Evolutionary conservation across 2,888 invertebrate species (phyloP), one percentile per base, ranked within the genome.

Genomic region (Actias luna): DNA sequence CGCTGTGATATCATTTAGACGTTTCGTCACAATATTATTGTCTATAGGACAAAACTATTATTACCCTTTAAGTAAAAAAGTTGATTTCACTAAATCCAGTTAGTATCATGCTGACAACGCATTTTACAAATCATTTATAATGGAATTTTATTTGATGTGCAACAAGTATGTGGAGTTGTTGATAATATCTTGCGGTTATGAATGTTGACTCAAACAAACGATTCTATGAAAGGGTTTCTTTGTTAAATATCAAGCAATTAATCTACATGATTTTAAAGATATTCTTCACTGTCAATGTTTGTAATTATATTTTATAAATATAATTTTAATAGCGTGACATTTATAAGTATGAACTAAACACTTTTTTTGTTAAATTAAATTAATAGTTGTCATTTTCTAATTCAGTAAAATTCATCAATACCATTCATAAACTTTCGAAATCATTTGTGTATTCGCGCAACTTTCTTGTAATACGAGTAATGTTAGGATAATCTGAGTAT

Each of bases 81-180:
- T 69, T 77, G 72, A 83, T 85, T 84, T 82, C 74, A 83, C 78
- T 80, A 73, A 79, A 75, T 74, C 74, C 68, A 76, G 74, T 78
- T 82, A 83, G 82, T 77, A 82, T 92, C 92, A 92, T 87, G 92
- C 92, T 92, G 92, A 92, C 91, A 91, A 80, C 74, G 83, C 89
- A 82, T 90, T 85, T 88, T 78, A 87, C 85, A 85, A 85, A 84
- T 87, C 89, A 83, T 91, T 90, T 87, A 85, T 90, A 85, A 89
- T 82, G 78, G 80, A 86, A 79, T 83, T 33, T 87, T 79, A 83
- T 84, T 86, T 85, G 79, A 83, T 74, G 77, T 71, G 76, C 65
- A 74, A 75, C 76, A 73, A 67, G 72, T 82, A 79, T 83, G 80
- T 77, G 74, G 74, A 66, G 39, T 71, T 70, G 73, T 73, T 79